These are phyloP conservation scores for Trididemnum clinides DNA, from an alignment of 23 tunicate genomes.

Conservation along the genomic window DNA sequence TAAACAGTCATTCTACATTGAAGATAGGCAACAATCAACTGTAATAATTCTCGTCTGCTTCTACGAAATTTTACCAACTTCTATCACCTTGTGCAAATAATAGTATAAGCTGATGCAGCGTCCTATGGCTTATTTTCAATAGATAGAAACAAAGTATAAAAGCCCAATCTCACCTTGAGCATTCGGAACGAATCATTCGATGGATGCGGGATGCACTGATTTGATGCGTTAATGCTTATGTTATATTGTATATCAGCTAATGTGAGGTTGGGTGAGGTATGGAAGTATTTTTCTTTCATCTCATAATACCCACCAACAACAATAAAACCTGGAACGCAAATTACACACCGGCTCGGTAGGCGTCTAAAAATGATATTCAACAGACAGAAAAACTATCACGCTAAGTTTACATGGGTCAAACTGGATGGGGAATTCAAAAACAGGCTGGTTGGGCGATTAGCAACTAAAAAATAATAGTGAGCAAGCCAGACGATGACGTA, in stretches of 20 bases:
- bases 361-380: neutral
- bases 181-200: constrained; percentile 37
- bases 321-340: constrained; percentile 45
- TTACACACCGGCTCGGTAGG: too few species aligned
- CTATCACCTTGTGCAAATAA: too few species aligned
- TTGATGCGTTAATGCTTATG: constrained; percentile 3
- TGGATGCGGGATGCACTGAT: constrained; percentile 32
- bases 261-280: constrained; percentile 36
- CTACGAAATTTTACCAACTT: too few species aligned
- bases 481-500: too few species aligned
- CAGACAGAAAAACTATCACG: neutral
- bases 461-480: too few species aligned
- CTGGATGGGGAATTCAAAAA: neutral
- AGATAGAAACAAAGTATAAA: too few species aligned
- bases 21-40: too few species aligned
- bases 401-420: neutral
- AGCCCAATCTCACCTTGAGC: constrained; percentile 64
- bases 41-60: too few species aligned
- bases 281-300: constrained; percentile 55
- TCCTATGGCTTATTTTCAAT: too few species aligned
- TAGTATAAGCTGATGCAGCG: too few species aligned
- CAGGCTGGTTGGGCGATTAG: neutral
- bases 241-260: neutral
- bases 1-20: too few species aligned
- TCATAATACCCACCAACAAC: constrained; percentile 46